These are phyloP conservation scores for Aphaenogaster floridana DNA, from an alignment of 1,140 invertebrate species.

Conservation along the genomic window DNA sequence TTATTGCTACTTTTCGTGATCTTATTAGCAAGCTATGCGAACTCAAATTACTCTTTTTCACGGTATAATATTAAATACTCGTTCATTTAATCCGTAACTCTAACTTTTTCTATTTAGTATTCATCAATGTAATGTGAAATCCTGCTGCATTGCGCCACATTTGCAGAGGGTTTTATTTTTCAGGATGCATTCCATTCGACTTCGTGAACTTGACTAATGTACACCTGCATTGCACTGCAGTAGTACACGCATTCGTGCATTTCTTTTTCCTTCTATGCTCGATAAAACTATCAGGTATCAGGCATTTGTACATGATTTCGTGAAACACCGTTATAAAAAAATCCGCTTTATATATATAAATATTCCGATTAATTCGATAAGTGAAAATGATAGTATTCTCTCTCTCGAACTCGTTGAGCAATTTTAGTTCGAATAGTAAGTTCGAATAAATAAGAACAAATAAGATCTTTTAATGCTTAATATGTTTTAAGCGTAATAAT, in stretches of 20 bases:
- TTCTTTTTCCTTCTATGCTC: background rate
- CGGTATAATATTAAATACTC: background rate
- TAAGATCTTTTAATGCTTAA: background rate
- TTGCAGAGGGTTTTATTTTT: slow-evolving; percentile 35
- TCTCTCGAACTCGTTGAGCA: background rate
- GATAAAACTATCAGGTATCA: slow-evolving; percentile 29
- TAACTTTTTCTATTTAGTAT: background rate
- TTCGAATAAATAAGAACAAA: no score
- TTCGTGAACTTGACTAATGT: slow-evolving; percentile 60
- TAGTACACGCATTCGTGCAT: background rate
- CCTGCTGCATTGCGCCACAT: slow-evolving; percentile 16
- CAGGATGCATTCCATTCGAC: slow-evolving; percentile 25
- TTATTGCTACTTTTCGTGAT: background rate
- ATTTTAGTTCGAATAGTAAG: background rate
- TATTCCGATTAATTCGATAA: background rate
- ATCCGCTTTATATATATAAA: background rate
- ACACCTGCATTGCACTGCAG: slow-evolving; percentile 42
- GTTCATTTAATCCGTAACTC: background rate
- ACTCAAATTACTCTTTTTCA: background rate
- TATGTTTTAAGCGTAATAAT: background rate
- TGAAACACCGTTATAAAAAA: background rate
- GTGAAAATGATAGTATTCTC: background rate
- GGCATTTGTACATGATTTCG: background rate
- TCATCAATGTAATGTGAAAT: slow-evolving; percentile 26
- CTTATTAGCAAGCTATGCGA: background rate